Conservation (phyloP, 2,888 invertebrate species). For the Melipona bicolor region DNA sequence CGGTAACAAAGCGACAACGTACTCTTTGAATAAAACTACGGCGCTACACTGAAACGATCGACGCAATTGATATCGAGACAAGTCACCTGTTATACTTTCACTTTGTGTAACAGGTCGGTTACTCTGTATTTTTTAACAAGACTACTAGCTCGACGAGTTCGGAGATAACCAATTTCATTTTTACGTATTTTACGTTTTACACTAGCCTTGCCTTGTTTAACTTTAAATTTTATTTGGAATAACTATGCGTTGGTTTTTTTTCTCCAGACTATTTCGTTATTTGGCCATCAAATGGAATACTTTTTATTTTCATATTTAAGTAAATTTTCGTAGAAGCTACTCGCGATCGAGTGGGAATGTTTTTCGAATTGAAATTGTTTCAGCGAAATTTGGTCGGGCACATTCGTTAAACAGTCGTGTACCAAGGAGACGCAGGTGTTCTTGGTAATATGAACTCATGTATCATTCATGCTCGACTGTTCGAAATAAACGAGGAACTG, state of each 20-base stretch:
- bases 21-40: neutral
- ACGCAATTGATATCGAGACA: conserved; percentile 34
- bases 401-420: neutral
- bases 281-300: too few relatives aligned
- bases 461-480: conserved; percentile 10
- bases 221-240: too few relatives aligned
- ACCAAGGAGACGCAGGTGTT: conserved; percentile 21
- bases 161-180: conserved; percentile 22
- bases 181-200: conserved; percentile 3
- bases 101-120: conserved; percentile 37
- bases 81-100: conserved; percentile 41
- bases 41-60: conserved; percentile 10
- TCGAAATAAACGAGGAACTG: conserved; percentile 7
- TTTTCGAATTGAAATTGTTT: neutral
- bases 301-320: too few relatives aligned
- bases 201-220: too few relatives aligned
- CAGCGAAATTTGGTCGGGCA: neutral
- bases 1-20: neutral
- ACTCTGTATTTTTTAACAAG: conserved; percentile 19
- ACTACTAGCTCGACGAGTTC: conserved; percentile 2
- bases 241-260: too few relatives aligned
- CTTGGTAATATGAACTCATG: conserved; percentile 6
- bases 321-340: neutral
- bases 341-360: neutral
- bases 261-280: too few relatives aligned